These are phyloP conservation scores for Cyanoderma ruficeps DNA, from an alignment of 2,113 vertebrate genomes.

Conservation along the genomic window DNA sequence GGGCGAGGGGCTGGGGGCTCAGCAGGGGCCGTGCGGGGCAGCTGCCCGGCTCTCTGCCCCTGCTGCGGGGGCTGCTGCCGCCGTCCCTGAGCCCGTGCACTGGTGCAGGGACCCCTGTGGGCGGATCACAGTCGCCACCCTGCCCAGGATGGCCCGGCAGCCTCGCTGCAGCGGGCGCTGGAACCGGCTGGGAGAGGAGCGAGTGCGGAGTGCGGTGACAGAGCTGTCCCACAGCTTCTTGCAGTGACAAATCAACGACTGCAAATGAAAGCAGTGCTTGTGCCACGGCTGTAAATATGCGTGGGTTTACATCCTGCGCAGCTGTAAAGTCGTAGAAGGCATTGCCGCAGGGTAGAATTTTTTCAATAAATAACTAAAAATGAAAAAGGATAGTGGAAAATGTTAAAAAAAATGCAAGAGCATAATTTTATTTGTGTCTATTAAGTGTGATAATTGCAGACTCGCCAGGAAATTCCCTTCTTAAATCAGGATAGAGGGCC, in stretches of 20 bases:
- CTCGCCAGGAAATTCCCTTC: background rate
- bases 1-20: too few species aligned
- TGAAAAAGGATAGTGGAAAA: background rate
- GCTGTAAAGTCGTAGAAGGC: background rate
- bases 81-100: accelerated
- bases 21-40: background rate
- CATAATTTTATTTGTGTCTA: background rate
- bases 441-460: background rate
- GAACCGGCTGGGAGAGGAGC: too few species aligned
- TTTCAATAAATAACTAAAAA: background rate
- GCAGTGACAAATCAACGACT: background rate
- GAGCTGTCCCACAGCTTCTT: background rate
- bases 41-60: background rate
- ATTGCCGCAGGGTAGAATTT: background rate
- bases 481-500: background rate
- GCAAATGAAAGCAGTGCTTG: background rate
- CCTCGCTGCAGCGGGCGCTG: background rate
- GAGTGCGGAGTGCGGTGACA: too few species aligned
- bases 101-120: background rate
- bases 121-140: too few species aligned
- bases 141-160: background rate
- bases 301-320: background rate
- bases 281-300: background rate
- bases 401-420: background rate
- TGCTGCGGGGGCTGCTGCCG: background rate